Evolutionary conservation across 1,140 invertebrate species (phyloP).

Genomic region (Habropoda laboriosa): DNA sequence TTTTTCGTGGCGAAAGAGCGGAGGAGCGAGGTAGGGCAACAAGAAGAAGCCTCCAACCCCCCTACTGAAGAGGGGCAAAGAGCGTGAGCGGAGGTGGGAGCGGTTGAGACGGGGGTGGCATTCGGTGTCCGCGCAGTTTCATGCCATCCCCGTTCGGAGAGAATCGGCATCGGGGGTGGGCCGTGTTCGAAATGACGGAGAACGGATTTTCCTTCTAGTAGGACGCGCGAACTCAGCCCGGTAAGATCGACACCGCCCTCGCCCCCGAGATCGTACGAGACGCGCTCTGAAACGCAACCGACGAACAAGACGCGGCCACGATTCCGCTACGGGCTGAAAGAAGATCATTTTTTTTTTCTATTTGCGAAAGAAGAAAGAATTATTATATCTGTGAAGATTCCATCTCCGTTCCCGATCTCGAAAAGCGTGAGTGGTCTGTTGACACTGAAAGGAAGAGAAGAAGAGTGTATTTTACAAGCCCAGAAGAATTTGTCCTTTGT

Average conservation of each 20-base stretch:
- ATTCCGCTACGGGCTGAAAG: constrained; percentile 10
- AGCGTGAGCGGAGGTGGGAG: background rate
- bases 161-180: constrained; percentile 31
- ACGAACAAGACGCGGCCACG: constrained; percentile 30
- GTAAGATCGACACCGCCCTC: constrained; percentile 74
- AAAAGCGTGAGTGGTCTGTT: background rate
- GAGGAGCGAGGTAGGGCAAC: background rate
- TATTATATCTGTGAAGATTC: too few relatives aligned
- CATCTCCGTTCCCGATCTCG: background rate
- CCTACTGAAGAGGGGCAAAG: too few relatives aligned
- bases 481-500: too few relatives aligned
- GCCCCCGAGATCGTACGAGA: constrained; percentile 64
- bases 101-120: background rate
- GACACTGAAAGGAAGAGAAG: background rate
- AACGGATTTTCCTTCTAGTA: constrained; percentile 70
- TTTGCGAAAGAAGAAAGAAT: too few relatives aligned
- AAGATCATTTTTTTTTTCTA: too few relatives aligned
- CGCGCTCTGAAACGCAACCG: constrained; percentile 3
- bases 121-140: constrained; percentile 45
- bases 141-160: constrained; percentile 20
- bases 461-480: too few relatives aligned
- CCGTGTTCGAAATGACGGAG: constrained; percentile 59
- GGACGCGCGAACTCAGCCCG: constrained; percentile 76
- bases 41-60: background rate
- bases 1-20: too few relatives aligned